phyloP scores from a whole-genome alignment of 1,140 invertebrate genomes.

The Philaenus spumarius region DNA sequence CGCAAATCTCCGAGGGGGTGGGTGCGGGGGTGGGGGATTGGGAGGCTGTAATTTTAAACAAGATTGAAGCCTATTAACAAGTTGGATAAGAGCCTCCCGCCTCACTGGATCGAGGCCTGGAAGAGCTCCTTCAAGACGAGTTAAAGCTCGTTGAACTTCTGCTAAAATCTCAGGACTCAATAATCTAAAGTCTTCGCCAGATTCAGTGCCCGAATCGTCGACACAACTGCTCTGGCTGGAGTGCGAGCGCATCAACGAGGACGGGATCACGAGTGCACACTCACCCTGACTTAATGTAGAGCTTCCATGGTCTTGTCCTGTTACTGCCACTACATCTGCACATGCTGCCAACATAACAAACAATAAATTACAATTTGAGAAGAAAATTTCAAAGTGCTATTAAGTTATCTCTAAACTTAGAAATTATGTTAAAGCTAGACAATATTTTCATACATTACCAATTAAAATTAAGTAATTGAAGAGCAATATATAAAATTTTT shows the following conservation, averaged over 20 bases:
- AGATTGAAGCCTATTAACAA: conserved; percentile 66
- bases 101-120: conserved; percentile 45
- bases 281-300: conserved; percentile 40
- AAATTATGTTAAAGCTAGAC: too few species aligned
- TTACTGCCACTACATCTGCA: conserved; percentile 49
- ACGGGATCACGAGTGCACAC: conserved; percentile 40
- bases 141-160: conserved; percentile 71
- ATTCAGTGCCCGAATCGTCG: conserved; percentile 61
- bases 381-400: too few species aligned
- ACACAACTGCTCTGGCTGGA: conserved; percentile 30
- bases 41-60: conserved; percentile 49
- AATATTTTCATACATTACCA: too few species aligned
- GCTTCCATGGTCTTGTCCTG: conserved; percentile 26
- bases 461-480: too few species aligned
- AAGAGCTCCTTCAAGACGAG: conserved; percentile 62
- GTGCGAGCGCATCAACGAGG: conserved; percentile 31
- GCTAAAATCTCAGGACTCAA: conserved; percentile 47
- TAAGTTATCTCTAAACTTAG: too few species aligned
- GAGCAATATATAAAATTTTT: too few species aligned
- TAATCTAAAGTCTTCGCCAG: conserved; percentile 48
- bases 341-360: conserved; percentile 43
- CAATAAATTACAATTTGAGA: not conserved
- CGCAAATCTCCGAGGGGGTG: conserved; percentile 28
- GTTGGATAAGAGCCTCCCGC: conserved; percentile 57
- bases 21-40: conserved; percentile 26